These are phyloP conservation scores for Lacerta bilineata DNA, from an alignment of 2,797 vertebrate genomes.

Conservation along the genomic window DNA sequence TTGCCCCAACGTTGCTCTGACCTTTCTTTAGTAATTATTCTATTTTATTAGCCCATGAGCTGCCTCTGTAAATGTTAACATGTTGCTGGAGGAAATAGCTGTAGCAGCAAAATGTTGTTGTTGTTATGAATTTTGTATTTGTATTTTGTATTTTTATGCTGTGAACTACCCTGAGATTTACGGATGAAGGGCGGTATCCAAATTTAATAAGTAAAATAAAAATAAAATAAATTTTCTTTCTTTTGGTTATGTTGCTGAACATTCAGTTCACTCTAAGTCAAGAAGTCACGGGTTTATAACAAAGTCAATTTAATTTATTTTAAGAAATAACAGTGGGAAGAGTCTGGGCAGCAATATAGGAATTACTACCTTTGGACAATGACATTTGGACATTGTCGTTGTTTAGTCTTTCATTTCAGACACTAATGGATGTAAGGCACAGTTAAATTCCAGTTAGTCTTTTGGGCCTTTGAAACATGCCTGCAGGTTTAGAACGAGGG, in stretches of 20 bases:
- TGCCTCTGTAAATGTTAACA: too few relatives aligned
- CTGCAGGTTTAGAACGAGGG: neutral
- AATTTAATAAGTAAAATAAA: too few relatives aligned
- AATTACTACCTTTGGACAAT: constrained; percentile 37
- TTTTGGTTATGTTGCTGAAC: neutral
- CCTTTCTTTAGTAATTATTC: neutral
- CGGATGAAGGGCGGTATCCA: too few relatives aligned
- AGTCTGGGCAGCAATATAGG: neutral
- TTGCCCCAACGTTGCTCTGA: neutral
- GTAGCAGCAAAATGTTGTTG: neutral
- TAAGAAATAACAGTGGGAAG: constrained; percentile 17
- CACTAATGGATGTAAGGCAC: constrained; percentile 15
- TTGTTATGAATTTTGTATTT: too few relatives aligned
- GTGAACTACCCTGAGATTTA: too few relatives aligned
- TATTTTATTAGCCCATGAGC: too few relatives aligned
- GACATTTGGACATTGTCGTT: neutral
- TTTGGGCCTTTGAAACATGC: neutral
- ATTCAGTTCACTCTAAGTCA: neutral
- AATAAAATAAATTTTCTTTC: too few relatives aligned
- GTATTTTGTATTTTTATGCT: too few relatives aligned
- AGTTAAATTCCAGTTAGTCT: neutral
- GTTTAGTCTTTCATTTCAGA: neutral
- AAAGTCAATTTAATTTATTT: constrained; percentile 21
- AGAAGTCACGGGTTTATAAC: neutral
- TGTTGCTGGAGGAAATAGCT: neutral